Conservation (phyloP, 2,888 invertebrate genomes). For the Liopterus haemorrhoidalis region DNA sequence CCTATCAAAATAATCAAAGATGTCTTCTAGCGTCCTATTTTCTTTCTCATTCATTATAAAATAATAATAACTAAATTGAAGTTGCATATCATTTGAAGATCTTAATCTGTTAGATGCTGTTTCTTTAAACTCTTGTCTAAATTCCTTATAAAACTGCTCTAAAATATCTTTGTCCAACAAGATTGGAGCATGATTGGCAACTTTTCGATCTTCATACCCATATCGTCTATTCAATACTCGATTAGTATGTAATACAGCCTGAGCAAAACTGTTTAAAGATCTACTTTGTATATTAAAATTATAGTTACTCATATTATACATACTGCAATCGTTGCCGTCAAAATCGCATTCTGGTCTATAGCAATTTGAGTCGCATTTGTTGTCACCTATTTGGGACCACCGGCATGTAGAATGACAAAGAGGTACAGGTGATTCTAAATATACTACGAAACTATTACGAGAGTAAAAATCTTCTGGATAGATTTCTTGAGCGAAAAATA, state of each 20-base stretch:
- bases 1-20: conserved; percentile 69
- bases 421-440: conserved; percentile 62
- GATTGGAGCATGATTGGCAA: conserved; percentile 74
- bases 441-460: conserved; percentile 59
- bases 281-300: conserved; percentile 8
- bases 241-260: conserved; percentile 13
- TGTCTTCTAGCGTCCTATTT: conserved; percentile 48
- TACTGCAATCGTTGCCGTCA: conserved; percentile 59
- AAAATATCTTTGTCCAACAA: conserved; percentile 63
- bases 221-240: conserved; percentile 56
- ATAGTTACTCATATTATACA: conserved; percentile 6
- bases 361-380: conserved; percentile 70
- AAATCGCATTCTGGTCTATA: conserved; percentile 67
- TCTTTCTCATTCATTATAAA: conserved; percentile 61
- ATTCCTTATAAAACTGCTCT: conserved; percentile 56
- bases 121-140: conserved; percentile 53
- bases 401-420: conserved; percentile 65
- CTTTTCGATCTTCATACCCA: conserved; percentile 63
- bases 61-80: conserved; percentile 71
- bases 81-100: conserved; percentile 65
- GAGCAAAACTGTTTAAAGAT: conserved; percentile 20
- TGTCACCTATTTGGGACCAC: conserved; percentile 70
- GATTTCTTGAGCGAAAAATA: conserved; percentile 63
- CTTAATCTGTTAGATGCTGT: conserved; percentile 65
- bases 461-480: conserved; percentile 67